These are phyloP conservation scores for Isoperla grammatica DNA, from an alignment of 2,888 invertebrate genomes.

Conservation along the genomic window DNA sequence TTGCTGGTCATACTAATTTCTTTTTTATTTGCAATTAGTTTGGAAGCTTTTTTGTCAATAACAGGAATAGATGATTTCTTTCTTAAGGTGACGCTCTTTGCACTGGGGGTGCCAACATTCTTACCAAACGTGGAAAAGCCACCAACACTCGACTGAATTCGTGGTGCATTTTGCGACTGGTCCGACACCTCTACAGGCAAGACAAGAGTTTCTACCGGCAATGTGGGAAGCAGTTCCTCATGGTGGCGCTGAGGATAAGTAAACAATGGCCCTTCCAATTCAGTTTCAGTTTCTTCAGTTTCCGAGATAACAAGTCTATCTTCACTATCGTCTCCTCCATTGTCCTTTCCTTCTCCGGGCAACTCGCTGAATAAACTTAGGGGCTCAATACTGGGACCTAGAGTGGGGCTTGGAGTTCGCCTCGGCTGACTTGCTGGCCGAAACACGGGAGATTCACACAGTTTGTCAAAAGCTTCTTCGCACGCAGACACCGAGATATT, in stretches of 20 bases:
- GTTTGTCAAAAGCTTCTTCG: constrained; percentile 49
- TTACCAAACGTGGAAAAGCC: too few relatives aligned
- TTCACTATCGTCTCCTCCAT: constrained; percentile 45
- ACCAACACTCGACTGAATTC: too few relatives aligned
- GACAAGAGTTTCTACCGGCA: constrained; percentile 32
- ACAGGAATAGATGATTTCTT: too few relatives aligned
- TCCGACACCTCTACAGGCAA: too few relatives aligned
- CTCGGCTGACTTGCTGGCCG: constrained; percentile 41
- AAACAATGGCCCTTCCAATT: constrained; percentile 47
- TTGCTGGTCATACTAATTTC: too few relatives aligned
- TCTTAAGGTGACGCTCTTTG: too few relatives aligned
- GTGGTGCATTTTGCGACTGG: too few relatives aligned
- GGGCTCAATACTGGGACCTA: constrained; percentile 23
- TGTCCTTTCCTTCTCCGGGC: constrained; percentile 42
- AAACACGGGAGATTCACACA: constrained; percentile 49
- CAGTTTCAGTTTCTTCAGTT: constrained; percentile 54
- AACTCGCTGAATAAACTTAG: constrained; percentile 41
- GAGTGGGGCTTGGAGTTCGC: constrained; percentile 6
- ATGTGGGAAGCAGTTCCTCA: constrained; percentile 51
- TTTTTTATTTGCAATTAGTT: too few relatives aligned
- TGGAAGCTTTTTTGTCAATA: too few relatives aligned
- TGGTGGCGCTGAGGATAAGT: constrained; percentile 48
- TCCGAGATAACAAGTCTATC: constrained; percentile 56
- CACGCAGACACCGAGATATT: constrained; percentile 34
- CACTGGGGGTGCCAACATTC: too few relatives aligned